phyloP scores from a whole-genome alignment of 2,888 invertebrate species.

The Lathronympha strigana region DNA sequence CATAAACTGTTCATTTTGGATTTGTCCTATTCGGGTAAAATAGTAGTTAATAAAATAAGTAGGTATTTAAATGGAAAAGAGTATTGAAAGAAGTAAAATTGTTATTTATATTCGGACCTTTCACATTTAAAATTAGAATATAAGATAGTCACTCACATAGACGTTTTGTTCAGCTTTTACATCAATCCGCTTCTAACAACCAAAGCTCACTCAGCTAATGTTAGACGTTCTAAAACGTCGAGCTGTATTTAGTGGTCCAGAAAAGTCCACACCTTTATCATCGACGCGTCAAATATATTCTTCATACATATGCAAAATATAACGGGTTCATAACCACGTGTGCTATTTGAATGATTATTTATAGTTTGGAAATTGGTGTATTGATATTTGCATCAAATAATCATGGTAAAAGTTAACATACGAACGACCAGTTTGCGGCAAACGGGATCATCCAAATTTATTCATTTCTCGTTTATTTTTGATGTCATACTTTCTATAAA shows the following conservation, averaged over 20 bases:
- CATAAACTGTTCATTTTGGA: no score
- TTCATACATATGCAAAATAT: constrained; percentile 33
- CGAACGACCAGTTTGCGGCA: constrained; percentile 46
- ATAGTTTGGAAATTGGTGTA: constrained; percentile 15
- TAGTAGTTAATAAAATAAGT: no score
- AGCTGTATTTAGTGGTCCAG: constrained; percentile 8
- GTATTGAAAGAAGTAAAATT: no score
- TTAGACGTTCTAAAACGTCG: no score
- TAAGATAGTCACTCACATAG: no score
- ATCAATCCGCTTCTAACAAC: no score
- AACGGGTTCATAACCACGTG: constrained; percentile 27
- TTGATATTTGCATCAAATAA: constrained; percentile 27
- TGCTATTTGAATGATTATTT: constrained; percentile 15
- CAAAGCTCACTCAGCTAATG: no score
- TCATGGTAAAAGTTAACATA: constrained; percentile 49
- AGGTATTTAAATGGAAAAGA: no score
- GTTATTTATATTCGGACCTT: no score
- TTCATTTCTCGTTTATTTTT: not conserved
- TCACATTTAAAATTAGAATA: no score
- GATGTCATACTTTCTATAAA: not conserved
- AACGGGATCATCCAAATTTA: constrained; percentile 5
- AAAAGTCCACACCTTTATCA: constrained; percentile 27
- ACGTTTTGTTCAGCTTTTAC: no score
- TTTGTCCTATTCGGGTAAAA: no score
- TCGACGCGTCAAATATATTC: constrained; percentile 7